These are phyloP conservation scores for Tribolium castaneum DNA, from an alignment of 1,140 invertebrate genomes.

Conservation along the genomic window DNA sequence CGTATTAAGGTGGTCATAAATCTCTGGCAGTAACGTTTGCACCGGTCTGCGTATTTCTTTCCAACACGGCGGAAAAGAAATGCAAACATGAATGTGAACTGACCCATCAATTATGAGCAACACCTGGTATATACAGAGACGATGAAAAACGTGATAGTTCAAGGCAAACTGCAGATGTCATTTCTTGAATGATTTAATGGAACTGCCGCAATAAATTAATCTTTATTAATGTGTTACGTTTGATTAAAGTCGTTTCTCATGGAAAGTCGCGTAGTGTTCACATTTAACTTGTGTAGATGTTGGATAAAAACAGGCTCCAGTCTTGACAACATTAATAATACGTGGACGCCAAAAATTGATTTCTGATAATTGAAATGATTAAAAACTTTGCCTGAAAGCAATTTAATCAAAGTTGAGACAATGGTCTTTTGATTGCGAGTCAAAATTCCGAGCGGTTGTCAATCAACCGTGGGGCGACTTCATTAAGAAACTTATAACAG, in stretches of 20 bases:
- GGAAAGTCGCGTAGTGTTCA: constrained; percentile 42
- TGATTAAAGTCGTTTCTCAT: constrained; percentile 49
- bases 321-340: constrained; percentile 25
- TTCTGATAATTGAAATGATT: constrained; percentile 36
- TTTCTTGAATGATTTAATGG: constrained; percentile 56
- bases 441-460: constrained; percentile 37
- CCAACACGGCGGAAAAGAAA: constrained; percentile 34
- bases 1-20: constrained; percentile 30
- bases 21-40: constrained; percentile 20
- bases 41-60: constrained; percentile 29
- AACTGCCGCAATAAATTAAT: constrained; percentile 49
- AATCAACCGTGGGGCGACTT: constrained; percentile 39
- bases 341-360: constrained; percentile 29
- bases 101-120: constrained; percentile 54
- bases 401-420: constrained; percentile 44
- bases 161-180: constrained; percentile 57
- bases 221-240: constrained; percentile 43
- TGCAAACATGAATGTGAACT: constrained; percentile 49
- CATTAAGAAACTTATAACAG: constrained; percentile 43
- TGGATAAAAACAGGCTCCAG: constrained; percentile 25
- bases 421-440: constrained; percentile 30
- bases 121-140: constrained; percentile 54
- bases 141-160: constrained; percentile 59
- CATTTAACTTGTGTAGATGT: constrained; percentile 27
- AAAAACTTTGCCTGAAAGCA: constrained; percentile 28